A percentile compares a stretch with the other conserved stretches of the same genome.
phyloP scores from a whole-genome alignment of 1,140 invertebrate species.

The Philaenus spumarius region DNA sequence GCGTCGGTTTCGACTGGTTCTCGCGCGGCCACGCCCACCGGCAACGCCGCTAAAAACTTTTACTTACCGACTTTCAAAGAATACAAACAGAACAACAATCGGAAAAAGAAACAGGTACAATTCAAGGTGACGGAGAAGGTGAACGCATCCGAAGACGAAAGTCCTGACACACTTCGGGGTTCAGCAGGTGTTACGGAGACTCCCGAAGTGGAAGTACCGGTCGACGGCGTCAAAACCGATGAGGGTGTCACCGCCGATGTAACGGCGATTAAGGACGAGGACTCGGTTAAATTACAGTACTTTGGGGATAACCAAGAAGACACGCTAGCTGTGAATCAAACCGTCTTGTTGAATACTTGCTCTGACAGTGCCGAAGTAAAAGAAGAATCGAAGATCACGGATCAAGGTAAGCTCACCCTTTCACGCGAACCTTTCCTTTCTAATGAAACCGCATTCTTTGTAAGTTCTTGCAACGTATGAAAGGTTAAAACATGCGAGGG shows the following conservation, averaged over 20 bases:
- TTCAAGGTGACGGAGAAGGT: slow-evolving; percentile 24
- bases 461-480: too few relatives aligned
- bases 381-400: too few relatives aligned
- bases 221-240: neutral
- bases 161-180: neutral
- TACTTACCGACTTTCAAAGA: slow-evolving; percentile 27
- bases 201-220: neutral
- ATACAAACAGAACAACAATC: slow-evolving; percentile 24
- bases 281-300: slow-evolving; percentile 3
- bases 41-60: slow-evolving; percentile 9
- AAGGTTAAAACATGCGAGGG: too few relatives aligned
- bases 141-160: neutral
- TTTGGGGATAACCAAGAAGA: slow-evolving; percentile 11
- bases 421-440: too few relatives aligned
- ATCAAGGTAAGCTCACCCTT: too few relatives aligned
- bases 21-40: slow-evolving; percentile 1
- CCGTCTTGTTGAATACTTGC: neutral
- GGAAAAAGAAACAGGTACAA: slow-evolving; percentile 36
- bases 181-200: too few relatives aligned
- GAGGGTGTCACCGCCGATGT: neutral
- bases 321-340: slow-evolving; percentile 1
- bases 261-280: neutral
- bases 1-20: slow-evolving; percentile 17
- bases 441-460: too few relatives aligned
- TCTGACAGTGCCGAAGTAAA: neutral